Conservation (phyloP, 2,888 invertebrate species). For the Cheilosia vulpina region DNA sequence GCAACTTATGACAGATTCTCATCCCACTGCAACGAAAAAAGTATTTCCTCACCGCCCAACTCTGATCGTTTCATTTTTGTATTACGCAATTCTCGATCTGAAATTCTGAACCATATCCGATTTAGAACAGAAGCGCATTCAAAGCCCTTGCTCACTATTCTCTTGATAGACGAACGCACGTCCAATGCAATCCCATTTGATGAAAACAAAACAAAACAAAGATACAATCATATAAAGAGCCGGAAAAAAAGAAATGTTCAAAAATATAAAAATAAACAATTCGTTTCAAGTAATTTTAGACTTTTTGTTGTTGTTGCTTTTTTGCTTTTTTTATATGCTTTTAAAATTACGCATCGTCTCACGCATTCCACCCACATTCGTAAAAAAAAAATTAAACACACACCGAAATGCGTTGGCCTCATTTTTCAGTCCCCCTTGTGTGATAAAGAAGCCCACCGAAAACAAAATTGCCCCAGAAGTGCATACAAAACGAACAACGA, state of each 20-base stretch:
- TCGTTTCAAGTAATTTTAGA: constrained; percentile 38
- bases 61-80: neutral
- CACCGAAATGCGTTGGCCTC: constrained; percentile 67
- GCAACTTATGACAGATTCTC: too few relatives aligned
- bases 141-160: constrained; percentile 54
- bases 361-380: constrained; percentile 64
- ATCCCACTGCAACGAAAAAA: too few relatives aligned
- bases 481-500: constrained; percentile 56
- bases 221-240: constrained; percentile 36
- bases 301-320: constrained; percentile 17
- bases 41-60: too few relatives aligned
- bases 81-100: neutral
- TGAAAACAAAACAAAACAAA: constrained; percentile 44
- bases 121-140: constrained; percentile 26
- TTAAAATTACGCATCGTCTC: constrained; percentile 49
- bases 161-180: constrained; percentile 29
- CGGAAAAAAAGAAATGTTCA: constrained; percentile 47
- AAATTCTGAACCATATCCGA: neutral
- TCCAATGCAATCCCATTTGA: constrained; percentile 30
- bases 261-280: constrained; percentile 51
- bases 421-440: constrained; percentile 47
- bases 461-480: constrained; percentile 60
- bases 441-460: constrained; percentile 50
- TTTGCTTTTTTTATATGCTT: constrained; percentile 15
- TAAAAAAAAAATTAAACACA: constrained; percentile 2